These are phyloP conservation scores for Leucoma salicis DNA, from an alignment of 2,888 invertebrate species.

Conservation along the genomic window DNA sequence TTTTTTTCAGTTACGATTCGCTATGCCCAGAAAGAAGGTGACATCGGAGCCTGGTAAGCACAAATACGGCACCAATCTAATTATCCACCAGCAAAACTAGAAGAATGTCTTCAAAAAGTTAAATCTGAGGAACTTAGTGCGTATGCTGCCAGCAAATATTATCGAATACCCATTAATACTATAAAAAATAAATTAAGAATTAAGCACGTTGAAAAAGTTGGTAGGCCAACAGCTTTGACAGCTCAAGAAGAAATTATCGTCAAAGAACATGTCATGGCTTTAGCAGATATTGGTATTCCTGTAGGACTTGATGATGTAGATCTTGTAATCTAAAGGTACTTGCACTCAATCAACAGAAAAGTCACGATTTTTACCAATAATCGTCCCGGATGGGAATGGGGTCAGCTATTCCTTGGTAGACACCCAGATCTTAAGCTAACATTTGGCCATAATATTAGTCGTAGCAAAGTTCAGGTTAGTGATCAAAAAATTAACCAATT, in stretches of 20 bases:
- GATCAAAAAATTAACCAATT: constrained; percentile 9
- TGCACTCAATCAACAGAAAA: constrained; percentile 14
- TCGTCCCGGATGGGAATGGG: constrained; percentile 16
- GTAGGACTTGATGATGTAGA: constrained; percentile 17
- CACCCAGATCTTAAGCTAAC: constrained; percentile 12
- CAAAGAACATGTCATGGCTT: constrained; percentile 16
- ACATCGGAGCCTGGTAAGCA: constrained; percentile 7
- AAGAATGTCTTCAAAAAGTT: constrained; percentile 11
- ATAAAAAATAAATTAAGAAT: constrained; percentile 15
- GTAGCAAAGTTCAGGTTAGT: constrained; percentile 12
- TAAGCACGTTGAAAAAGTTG: constrained; percentile 14
- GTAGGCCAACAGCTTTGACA: constrained; percentile 14
- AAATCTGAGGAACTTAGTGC: constrained; percentile 10
- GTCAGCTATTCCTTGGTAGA: constrained; percentile 13
- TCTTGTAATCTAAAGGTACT: constrained; percentile 17
- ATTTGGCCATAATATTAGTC: constrained; percentile 12
- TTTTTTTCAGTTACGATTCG: constrained; percentile 2
- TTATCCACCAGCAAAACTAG: constrained; percentile 3
- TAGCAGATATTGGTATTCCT: constrained; percentile 20
- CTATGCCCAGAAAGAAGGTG: constrained; percentile 11
- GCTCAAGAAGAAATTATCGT: constrained; percentile 15
- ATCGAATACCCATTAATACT: constrained; percentile 16
- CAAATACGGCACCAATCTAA: constrained; percentile 5
- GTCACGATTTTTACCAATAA: constrained; percentile 21
- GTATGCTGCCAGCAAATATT: constrained; percentile 8